Evolutionary conservation across 2,797 vertebrate genomes (phyloP), one percentile per base, ranked within the genome.

Genomic region (Anomalospiza imberbis): DNA sequence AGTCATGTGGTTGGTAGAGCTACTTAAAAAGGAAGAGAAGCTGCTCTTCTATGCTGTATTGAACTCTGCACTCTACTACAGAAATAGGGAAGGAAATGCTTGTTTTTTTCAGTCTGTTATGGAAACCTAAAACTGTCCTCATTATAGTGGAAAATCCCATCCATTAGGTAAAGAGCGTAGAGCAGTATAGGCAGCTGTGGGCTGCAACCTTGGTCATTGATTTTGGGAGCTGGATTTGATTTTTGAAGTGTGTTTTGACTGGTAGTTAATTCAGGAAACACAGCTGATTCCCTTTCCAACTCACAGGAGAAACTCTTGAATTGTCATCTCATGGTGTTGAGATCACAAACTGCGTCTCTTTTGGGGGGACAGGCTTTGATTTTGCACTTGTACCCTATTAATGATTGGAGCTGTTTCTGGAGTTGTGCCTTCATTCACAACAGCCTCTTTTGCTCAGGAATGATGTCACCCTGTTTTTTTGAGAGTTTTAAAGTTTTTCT

Each of bases 151-250:
- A 74, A 94, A 81, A 84, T 78, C 54, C 85, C 50, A 40, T 14
- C n/a, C 0, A 0, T n/a, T 26, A 9, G 9, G 26, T 17, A 29
- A 44, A 67, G 36, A 36, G 3, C 0, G 0, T 1, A n/a, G 26
- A 67, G 38, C 9, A 8, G 22, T 12, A 34, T 31, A 28, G 17
- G 31, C 22, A 82, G 34, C 54, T 65, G 38, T 29, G 73, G 57
- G 68, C 42, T 70, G n/a, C 60, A 58, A 4, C 36, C 2, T 66
- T 66, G 40, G 24, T 21, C 81, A 36, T 29, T 6, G 3, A 8
- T 40, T 47, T 32, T 17, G 18, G 58, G 42, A 92, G 38, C 45
- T 68, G 50, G 21, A 21, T 66, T 79, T 88, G 18, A 34, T 65
- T 78, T 55, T 31, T 85, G 66, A 61, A n/a, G 21, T 68, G 6